Percentiles rank a stretch among this genome's conserved stretches.
Evolutionary conservation across 92 coral and sea anemone species (phyloP).

Genomic region (Heliopora coerulea): DNA sequence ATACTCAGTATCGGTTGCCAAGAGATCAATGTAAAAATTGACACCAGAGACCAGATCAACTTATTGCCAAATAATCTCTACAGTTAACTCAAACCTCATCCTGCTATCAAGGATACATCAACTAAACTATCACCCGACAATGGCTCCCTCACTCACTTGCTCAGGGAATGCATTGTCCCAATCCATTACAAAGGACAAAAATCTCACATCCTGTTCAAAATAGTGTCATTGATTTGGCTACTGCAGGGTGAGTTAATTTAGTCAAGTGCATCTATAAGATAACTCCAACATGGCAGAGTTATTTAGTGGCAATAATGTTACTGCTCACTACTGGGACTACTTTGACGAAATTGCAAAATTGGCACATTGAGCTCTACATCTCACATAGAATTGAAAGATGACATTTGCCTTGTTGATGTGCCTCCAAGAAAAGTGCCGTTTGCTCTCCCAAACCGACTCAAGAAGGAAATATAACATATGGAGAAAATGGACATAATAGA

Average conservation of each 20-base stretch:
- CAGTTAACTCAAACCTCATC: constrained; percentile 23
- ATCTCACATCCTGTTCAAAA: constrained; percentile 6
- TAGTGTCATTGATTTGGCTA: not conserved
- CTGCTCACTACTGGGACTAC: constrained; percentile 36
- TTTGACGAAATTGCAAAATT: constrained; percentile 35
- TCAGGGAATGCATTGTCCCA: constrained; percentile 22
- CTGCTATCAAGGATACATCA: constrained; percentile 16
- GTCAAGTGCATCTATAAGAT: constrained; percentile 24
- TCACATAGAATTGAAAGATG: constrained; percentile 19
- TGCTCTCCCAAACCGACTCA: constrained; percentile 6
- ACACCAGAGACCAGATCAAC: constrained; percentile 39
- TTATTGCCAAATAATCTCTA: constrained; percentile 33
- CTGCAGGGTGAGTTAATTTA: constrained; percentile 4
- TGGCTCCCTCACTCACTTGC: constrained; percentile 16
- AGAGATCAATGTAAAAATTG: constrained; percentile 26
- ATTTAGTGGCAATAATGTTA: constrained; percentile 37
- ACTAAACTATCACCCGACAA: constrained; percentile 25
- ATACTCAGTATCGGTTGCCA: constrained; percentile 13
- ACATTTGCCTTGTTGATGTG: constrained; percentile 11
- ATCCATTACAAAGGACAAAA: constrained; percentile 3
- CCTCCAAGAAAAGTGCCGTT: constrained; percentile 21
- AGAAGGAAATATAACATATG: constrained; percentile 24
- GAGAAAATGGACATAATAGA: constrained; percentile 15
- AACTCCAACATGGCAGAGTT: not conserved
- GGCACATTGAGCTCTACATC: not conserved